Percentiles rank a stretch among this genome's conserved stretches.
These are phyloP conservation scores for Calameuta filiformis DNA, from an alignment of 2,888 invertebrate genomes.

Conservation along the genomic window DNA sequence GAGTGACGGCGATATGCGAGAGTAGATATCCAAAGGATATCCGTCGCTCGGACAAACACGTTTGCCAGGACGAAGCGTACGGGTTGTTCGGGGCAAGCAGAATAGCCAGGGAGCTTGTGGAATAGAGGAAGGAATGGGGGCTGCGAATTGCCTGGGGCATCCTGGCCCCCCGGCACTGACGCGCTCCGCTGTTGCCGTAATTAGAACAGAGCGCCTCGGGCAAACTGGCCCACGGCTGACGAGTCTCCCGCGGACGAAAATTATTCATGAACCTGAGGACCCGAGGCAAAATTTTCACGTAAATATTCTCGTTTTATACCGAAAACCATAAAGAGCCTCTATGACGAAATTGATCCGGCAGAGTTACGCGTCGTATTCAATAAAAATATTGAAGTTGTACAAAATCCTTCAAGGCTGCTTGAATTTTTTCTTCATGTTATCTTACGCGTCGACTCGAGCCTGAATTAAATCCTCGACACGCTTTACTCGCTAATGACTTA, in stretches of 20 bases:
- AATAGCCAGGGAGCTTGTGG: not conserved
- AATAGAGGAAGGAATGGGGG: slow-evolving; percentile 38
- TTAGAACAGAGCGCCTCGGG: slow-evolving; percentile 63
- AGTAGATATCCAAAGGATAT: not conserved
- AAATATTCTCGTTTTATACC: slow-evolving; percentile 59
- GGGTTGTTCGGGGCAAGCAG: slow-evolving; percentile 4
- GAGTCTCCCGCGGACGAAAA: slow-evolving; percentile 63
- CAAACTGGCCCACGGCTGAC: slow-evolving; percentile 56
- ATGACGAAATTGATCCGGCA: not conserved
- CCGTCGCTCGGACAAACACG: slow-evolving; percentile 1
- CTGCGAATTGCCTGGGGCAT: slow-evolving; percentile 26
- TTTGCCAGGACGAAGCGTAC: not conserved
- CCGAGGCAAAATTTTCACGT: slow-evolving; percentile 58
- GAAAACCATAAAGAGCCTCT: not conserved
- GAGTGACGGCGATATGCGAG: not conserved
- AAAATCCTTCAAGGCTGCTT: not conserved
- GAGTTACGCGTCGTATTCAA: not conserved
- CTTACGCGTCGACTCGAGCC: not conserved
- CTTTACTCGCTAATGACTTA: not conserved
- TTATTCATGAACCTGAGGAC: slow-evolving; percentile 62
- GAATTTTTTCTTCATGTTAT: not conserved
- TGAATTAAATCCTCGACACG: not conserved
- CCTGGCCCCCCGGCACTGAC: slow-evolving; percentile 29
- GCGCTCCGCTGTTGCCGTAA: slow-evolving; percentile 63
- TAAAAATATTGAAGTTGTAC: not conserved